Base-by-base conservation (phyloP, 2,797 vertebrate genomes). In the Lithobates sylvaticus region DNA sequence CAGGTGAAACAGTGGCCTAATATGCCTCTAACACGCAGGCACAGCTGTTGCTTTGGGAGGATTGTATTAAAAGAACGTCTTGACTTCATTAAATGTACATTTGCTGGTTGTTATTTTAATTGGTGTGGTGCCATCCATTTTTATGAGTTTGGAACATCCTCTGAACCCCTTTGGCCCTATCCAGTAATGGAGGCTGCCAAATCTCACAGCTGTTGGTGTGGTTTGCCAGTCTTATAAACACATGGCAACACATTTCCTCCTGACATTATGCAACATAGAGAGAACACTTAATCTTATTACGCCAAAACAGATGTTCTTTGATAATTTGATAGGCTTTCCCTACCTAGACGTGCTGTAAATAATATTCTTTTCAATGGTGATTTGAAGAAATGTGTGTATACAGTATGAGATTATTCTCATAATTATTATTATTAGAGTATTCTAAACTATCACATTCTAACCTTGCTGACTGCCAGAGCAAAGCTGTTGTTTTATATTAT, bases 11-110 rank as follows among this genome's bases (percentile, higher is more conserved):
- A 13, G 27, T 71, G 78, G 39, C 44, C 44, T 71, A 39, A 42
- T 70, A n/a, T 76, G n/a, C 73, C n/a, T 65, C n/a, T 65, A 36
- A 74, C 73, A 75, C 42, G 50, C 58, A 69, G 12, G 18, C 61
- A 34, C 73, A 82, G 68, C 67, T 78, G 58, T 42, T 47, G 69
- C 69, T 77, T 27, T 76, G 80, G 75, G 69, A 67, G n/a, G 18
- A 91, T 94, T 94, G 93, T 91, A 92, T 94, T 93, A 93, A 93
- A 91, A 74, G 90, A 91, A 89, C 89, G 87, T 90, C 91, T 92
- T 91, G 90, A 92, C 92, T 94, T 93, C 93, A 94, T 93, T 93
- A 93, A 93, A 93, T 42, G 89, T 90, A 90, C 88, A 83, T 88
- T 90, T 91, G 93, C 85, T 92, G 92, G 92, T 92, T 93, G 92